A percentile compares a stretch with the other conserved stretches of the same genome.
Evolutionary conservation across 2,797 vertebrate species (phyloP).

Genomic region (Melanotaenia trifasciata): DNA sequence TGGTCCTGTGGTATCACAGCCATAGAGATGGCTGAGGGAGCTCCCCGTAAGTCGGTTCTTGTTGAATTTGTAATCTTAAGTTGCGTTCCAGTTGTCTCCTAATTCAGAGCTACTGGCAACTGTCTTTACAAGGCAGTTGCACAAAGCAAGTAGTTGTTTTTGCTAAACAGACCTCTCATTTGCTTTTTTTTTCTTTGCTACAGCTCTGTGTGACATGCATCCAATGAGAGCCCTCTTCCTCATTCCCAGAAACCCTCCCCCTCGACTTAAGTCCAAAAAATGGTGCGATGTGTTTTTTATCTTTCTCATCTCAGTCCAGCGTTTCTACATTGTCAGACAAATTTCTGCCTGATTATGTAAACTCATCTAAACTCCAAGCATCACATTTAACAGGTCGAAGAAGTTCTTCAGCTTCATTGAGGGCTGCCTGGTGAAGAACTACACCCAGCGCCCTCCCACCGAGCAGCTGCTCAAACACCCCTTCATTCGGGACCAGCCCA

Average conservation of each 20-base stretch:
- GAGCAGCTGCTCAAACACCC: conserved; percentile 97
- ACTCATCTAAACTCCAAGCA: too few relatives aligned
- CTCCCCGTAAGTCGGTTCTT: conserved; percentile 90
- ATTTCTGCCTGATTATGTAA: not conserved
- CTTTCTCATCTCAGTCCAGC: accelerated
- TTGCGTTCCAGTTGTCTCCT: too few relatives aligned
- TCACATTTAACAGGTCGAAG: conserved; percentile 88
- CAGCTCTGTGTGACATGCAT: conserved; percentile 99
- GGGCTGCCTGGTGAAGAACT: conserved; percentile 98
- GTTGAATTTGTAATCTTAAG: too few relatives aligned
- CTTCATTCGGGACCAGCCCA: conserved; percentile 98
- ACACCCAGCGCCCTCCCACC: conserved; percentile 95
- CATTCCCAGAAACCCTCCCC: conserved; percentile 97
- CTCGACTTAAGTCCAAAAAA: conserved; percentile 99
- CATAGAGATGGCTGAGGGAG: conserved; percentile 98
- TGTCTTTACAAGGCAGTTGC: too few relatives aligned
- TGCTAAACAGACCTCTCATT: not conserved
- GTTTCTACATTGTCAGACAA: accelerated
- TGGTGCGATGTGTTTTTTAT: conserved; percentile 83
- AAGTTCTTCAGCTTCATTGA: conserved; percentile 99
- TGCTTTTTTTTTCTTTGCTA: conserved; percentile 34
- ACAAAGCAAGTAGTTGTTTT: not conserved
- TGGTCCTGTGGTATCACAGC: conserved; percentile 99
- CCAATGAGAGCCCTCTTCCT: conserved; percentile 99
- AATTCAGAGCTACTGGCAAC: too few relatives aligned